A percentile compares a stretch with the other conserved stretches of the same genome.
Evolutionary conservation across 1,140 invertebrate species (phyloP).

Genomic region (Holcopasites calliopsidis): DNA sequence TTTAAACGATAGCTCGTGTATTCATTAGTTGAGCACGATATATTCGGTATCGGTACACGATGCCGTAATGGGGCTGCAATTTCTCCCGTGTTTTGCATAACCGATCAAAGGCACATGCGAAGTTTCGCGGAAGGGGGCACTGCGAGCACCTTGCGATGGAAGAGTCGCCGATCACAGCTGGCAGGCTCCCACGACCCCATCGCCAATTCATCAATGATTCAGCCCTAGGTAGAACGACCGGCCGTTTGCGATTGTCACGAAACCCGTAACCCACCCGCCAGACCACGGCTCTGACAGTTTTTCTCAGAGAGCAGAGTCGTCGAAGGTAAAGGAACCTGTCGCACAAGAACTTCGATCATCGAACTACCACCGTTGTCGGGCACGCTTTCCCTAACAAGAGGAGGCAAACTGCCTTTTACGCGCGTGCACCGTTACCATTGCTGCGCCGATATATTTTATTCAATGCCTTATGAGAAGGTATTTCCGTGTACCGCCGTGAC

Average conservation of each 20-base stretch:
- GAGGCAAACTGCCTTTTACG: neutral
- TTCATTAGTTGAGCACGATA: slow-evolving; percentile 63
- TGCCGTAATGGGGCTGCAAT: slow-evolving; percentile 65
- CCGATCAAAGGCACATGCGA: slow-evolving; percentile 65
- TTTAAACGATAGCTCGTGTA: slow-evolving; percentile 46
- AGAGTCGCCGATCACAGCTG: slow-evolving; percentile 73
- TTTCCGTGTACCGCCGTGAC: neutral
- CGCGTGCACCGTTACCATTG: neutral
- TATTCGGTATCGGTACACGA: slow-evolving; percentile 64
- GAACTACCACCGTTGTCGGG: neutral
- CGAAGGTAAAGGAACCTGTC: slow-evolving; percentile 56
- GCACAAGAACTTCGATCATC: slow-evolving; percentile 33
- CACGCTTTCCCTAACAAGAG: slow-evolving; percentile 19
- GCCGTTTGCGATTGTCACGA: slow-evolving; percentile 72
- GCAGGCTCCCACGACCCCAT: slow-evolving; percentile 75
- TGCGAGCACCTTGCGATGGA: slow-evolving; percentile 55
- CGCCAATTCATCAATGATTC: slow-evolving; percentile 78
- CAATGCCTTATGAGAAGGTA: too few relatives aligned
- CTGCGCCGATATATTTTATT: slow-evolving; percentile 23
- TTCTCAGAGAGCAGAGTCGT: slow-evolving; percentile 25
- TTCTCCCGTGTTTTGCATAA: slow-evolving; percentile 69
- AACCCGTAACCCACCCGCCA: slow-evolving; percentile 58
- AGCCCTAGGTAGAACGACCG: slow-evolving; percentile 64
- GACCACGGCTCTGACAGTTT: slow-evolving; percentile 40
- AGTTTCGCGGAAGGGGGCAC: slow-evolving; percentile 33